A percentile compares a stretch with the other conserved stretches of the same genome.
phyloP scores from a whole-genome alignment of 2,113 vertebrate genomes.

The Esox niger region DNA sequence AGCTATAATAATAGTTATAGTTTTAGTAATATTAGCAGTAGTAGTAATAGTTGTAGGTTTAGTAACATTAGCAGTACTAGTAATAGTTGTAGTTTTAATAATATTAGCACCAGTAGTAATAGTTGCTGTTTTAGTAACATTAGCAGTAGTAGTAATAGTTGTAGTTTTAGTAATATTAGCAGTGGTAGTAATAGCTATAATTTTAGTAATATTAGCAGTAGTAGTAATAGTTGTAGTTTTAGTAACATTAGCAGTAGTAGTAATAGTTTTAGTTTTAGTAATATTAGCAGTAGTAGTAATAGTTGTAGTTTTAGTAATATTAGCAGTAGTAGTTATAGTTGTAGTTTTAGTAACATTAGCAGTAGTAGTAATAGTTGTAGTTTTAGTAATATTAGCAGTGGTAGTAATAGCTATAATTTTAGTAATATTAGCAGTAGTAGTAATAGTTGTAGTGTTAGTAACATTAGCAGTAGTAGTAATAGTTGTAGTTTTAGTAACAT shows the following conservation, averaged over 20 bases:
- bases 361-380: neutral
- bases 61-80: no score
- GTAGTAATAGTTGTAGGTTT: no score
- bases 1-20: no score
- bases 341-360: neutral
- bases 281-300: neutral
- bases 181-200: neutral
- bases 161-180: neutral
- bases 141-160: no score
- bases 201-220: neutral
- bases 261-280: neutral
- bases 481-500: neutral
- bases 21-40: no score
- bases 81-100: no score
- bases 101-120: no score
- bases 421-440: neutral
- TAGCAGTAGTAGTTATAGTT: neutral
- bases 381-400: neutral
- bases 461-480: neutral
- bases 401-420: neutral
- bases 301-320: neutral
- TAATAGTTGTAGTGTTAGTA: neutral
- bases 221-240: neutral
- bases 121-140: no score
- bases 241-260: neutral